Conservation (phyloP, 2,888 invertebrate genomes). For the Andricus quercusramuli region DNA sequence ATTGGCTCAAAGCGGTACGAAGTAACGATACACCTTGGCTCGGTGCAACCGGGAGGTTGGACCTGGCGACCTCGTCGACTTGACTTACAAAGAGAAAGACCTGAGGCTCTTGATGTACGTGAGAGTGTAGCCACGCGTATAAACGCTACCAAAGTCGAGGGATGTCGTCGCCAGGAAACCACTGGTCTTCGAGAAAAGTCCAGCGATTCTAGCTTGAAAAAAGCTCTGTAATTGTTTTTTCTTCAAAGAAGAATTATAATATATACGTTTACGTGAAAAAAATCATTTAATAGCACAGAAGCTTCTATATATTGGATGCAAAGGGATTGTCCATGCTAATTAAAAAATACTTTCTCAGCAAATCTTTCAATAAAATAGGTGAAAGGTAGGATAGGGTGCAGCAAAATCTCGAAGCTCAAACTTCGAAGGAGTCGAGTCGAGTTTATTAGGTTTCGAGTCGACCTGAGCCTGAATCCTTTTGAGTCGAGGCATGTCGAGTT, state of each 20-base stretch:
- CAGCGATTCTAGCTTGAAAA: neutral
- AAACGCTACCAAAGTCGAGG: constrained; percentile 56
- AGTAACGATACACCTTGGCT: constrained; percentile 76
- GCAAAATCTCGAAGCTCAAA: too few species aligned
- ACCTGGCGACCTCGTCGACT: constrained; percentile 62
- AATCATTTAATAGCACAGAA: neutral
- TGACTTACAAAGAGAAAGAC: constrained; percentile 66
- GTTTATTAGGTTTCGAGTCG: too few species aligned
- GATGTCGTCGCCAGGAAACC: constrained; percentile 55
- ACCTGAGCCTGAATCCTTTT: too few species aligned
- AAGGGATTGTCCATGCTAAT: too few species aligned
- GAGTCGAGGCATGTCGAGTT: too few species aligned
- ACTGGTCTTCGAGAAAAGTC: constrained; percentile 26
- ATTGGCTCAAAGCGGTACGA: constrained; percentile 71
- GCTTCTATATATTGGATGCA: too few species aligned
- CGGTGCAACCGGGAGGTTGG: constrained; percentile 57
- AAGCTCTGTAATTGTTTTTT: neutral
- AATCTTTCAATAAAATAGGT: too few species aligned
- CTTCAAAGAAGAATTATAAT: neutral
- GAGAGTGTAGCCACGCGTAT: constrained; percentile 56
- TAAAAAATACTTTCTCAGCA: too few species aligned
- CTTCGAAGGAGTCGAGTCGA: too few species aligned
- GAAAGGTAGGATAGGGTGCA: too few species aligned
- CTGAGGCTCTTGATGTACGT: constrained; percentile 52
- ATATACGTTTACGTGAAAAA: neutral